Evolutionary conservation across 2,797 vertebrate genomes (phyloP).

Genomic region (Cephalopachus bancanus): DNA sequence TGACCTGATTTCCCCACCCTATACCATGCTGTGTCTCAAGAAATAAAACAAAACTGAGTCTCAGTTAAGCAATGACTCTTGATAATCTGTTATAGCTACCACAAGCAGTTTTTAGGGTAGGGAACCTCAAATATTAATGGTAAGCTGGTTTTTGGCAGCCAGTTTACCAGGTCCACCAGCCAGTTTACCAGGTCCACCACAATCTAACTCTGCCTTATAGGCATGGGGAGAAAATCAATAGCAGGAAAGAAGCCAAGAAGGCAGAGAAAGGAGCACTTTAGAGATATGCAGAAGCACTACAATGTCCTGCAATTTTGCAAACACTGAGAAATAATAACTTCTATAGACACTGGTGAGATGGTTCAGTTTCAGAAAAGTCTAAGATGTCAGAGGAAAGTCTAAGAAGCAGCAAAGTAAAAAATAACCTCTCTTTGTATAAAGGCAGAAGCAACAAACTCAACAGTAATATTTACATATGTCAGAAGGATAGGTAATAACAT

Average conservation of each 20-base stretch:
- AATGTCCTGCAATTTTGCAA: background rate
- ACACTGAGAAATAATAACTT: background rate
- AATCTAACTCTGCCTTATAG: background rate
- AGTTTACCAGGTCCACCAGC: background rate
- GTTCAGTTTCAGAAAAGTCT: constrained; percentile 17
- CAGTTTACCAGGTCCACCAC: background rate
- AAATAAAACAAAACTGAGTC: background rate
- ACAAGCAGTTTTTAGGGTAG: background rate
- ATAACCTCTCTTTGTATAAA: background rate
- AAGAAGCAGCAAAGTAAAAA: constrained; percentile 27
- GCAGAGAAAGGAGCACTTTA: background rate
- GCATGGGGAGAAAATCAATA: background rate
- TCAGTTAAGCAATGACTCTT: constrained; percentile 20
- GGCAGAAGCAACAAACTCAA: constrained; percentile 32
- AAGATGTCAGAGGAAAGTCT: background rate
- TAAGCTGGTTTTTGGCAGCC: background rate
- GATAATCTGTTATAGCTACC: background rate
- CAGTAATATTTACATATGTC: background rate
- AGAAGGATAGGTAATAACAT: background rate
- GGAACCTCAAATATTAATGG: background rate
- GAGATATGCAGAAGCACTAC: background rate
- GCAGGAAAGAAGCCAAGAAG: background rate
- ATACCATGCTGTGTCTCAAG: background rate
- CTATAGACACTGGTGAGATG: background rate
- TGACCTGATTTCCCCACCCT: background rate